These are phyloP conservation scores for Lasioglossum pauxillum DNA, from an alignment of 2,888 invertebrate genomes.

Conservation along the genomic window DNA sequence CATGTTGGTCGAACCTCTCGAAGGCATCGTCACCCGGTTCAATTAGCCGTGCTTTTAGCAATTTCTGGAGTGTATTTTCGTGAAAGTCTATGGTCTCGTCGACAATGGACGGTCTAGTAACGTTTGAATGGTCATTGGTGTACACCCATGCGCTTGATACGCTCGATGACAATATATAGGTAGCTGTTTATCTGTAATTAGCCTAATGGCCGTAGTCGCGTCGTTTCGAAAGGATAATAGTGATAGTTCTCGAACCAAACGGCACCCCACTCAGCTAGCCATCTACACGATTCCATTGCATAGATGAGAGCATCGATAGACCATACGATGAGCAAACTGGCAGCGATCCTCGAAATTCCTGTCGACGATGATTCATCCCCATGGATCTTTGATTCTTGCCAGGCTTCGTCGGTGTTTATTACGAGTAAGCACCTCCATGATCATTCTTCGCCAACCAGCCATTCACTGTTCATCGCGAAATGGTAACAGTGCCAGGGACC, in stretches of 20 bases:
- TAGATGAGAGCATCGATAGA: slow-evolving; percentile 42
- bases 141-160: slow-evolving; percentile 5
- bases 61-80: slow-evolving; percentile 6
- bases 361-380: slow-evolving; percentile 39
- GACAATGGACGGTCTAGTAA: not conserved
- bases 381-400: not conserved
- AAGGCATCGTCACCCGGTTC: not conserved
- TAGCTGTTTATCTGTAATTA: slow-evolving; percentile 63
- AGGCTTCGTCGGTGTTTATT: not conserved
- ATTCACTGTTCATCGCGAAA: not conserved
- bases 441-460: not conserved
- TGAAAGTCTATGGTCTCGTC: not conserved
- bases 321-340: slow-evolving; percentile 35
- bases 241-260: slow-evolving; percentile 36
- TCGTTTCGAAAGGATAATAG: slow-evolving; percentile 51
- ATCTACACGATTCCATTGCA: slow-evolving; percentile 40
- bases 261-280: slow-evolving; percentile 9
- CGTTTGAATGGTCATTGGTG: not conserved
- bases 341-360: slow-evolving; percentile 28
- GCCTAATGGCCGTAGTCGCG: slow-evolving; percentile 46
- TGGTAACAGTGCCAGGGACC: not conserved
- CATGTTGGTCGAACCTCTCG: not conserved
- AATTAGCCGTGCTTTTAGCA: slow-evolving; percentile 14
- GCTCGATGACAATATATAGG: slow-evolving; percentile 18
- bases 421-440: not conserved